Percentiles rank a stretch among this genome's conserved stretches.
Conservation (phyloP, 1,140 invertebrate genomes). For the Drosophila lowei region DNA sequence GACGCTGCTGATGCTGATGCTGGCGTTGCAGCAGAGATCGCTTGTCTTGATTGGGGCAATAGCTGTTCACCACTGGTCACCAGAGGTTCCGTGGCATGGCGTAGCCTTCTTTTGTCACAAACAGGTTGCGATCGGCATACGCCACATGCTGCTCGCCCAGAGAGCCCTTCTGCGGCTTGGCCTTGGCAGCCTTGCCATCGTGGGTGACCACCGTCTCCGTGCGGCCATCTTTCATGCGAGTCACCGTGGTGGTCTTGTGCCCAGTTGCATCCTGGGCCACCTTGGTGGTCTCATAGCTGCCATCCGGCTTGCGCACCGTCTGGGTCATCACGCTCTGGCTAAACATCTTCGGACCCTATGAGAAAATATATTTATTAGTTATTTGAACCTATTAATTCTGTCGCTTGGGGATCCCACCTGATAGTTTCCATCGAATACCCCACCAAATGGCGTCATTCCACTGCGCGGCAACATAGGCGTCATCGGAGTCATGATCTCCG, state of each 20-base stretch:
- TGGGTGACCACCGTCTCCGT: slow-evolving; percentile 68
- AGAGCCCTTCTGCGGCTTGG: not conserved
- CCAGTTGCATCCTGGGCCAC: slow-evolving; percentile 74
- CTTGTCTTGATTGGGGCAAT: slow-evolving; percentile 75
- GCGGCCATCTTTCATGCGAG: slow-evolving; percentile 67
- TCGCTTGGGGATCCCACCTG: slow-evolving; percentile 28
- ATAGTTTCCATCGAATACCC: slow-evolving; percentile 79
- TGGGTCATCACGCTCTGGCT: slow-evolving; percentile 82
- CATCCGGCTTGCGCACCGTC: slow-evolving; percentile 80
- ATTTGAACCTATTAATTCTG: no score
- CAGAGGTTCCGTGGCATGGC: slow-evolving; percentile 82
- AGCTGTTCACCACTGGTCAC: slow-evolving; percentile 82
- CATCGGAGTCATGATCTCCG: slow-evolving; percentile 78
- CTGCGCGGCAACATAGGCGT: slow-evolving; percentile 67
- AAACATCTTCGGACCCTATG: slow-evolving; percentile 79
- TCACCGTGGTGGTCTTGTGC: slow-evolving; percentile 78
- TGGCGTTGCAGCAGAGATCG: slow-evolving; percentile 49
- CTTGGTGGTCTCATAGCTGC: slow-evolving; percentile 78
- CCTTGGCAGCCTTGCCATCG: slow-evolving; percentile 28
- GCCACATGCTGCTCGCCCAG: not conserved
- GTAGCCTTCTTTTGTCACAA: slow-evolving; percentile 83
- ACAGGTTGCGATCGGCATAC: slow-evolving; percentile 71
- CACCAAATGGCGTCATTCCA: slow-evolving; percentile 62
- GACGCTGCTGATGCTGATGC: slow-evolving; percentile 36
- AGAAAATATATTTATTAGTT: not conserved